These are phyloP conservation scores for Catharus fuscescens DNA, from an alignment of 2,113 vertebrate species.

Conservation along the genomic window DNA sequence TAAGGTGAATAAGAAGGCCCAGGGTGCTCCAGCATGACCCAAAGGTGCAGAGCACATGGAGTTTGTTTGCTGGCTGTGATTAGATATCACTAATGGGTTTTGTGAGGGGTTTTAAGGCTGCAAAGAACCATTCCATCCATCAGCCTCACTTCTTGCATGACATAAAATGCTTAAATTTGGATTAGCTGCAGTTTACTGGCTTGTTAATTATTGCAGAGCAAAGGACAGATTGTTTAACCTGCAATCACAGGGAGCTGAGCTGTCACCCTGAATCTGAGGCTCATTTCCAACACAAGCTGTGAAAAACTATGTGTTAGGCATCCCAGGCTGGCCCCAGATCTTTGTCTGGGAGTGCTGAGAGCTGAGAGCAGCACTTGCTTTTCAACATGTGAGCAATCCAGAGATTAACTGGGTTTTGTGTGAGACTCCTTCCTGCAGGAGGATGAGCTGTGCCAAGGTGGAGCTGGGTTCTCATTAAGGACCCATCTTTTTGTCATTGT, in stretches of 20 bases:
- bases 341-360: neutral
- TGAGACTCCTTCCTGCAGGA: neutral
- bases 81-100: neutral
- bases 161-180: neutral
- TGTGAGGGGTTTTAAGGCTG: neutral
- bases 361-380: neutral
- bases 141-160: neutral
- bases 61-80: slow-evolving; percentile 8
- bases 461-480: neutral
- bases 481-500: neutral
- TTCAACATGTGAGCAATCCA: neutral
- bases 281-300: neutral
- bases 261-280: neutral
- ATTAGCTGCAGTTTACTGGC: neutral
- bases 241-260: neutral
- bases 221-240: neutral
- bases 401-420: neutral
- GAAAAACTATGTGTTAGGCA: neutral
- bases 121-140: neutral
- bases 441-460: neutral
- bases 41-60: neutral
- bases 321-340: neutral
- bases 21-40: neutral
- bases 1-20: neutral
- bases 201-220: neutral